Evolutionary conservation across 2,113 vertebrate genomes (phyloP), one percentile per base, ranked within the genome.

Genomic region (Meriones unguiculatus): DNA sequence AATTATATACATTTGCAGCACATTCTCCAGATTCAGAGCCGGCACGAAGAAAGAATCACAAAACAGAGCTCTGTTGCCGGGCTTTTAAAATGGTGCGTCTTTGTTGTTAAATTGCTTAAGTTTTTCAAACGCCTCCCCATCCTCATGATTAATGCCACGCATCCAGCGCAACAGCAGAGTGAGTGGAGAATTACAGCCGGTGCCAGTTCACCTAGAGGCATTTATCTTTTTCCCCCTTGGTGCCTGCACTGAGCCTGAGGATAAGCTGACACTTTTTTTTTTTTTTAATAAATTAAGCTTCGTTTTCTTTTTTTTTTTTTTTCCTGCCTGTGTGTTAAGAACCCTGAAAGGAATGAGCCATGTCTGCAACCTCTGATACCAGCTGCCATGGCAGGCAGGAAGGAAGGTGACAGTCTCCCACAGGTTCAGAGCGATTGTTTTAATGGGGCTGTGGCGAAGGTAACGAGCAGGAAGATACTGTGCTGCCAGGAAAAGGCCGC

Each of bases 251-350:
- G 97, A 98, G 98, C 98, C 98, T 98, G 95, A 94, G 98, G 98
- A 97, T 98, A 98, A 98, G 96, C 98, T 98, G 98, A 98, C 98
- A 98, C 97, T 95, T 97, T 98, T 97, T 98, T 98, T 82, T 98
- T 78, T 86, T 87, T 95, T 73, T 95, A 98, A 98, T 98, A 98
- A 98, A 98, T 98, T 98, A 98, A 98, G 97, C 94, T 98, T 95
- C 96, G 62, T 97, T 97, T 93, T 98, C 94, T 84, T 97, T 30
- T 97, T 93, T 98, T 95, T 85, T 97, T 20, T 38, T 20, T 73
- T 38, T 78, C 91, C 62, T 67, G 65, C 22, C 25, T 97, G 96
- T 96, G 97, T 97, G 95, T 97, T 97, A 97, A 98, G 98, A 97
- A 98, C 97, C 98, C 98, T 98, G 98, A 98, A 98, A 96, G 97